phyloP scores from a whole-genome alignment of 1,140 invertebrate genomes.

The Drosophila oshimai region DNA sequence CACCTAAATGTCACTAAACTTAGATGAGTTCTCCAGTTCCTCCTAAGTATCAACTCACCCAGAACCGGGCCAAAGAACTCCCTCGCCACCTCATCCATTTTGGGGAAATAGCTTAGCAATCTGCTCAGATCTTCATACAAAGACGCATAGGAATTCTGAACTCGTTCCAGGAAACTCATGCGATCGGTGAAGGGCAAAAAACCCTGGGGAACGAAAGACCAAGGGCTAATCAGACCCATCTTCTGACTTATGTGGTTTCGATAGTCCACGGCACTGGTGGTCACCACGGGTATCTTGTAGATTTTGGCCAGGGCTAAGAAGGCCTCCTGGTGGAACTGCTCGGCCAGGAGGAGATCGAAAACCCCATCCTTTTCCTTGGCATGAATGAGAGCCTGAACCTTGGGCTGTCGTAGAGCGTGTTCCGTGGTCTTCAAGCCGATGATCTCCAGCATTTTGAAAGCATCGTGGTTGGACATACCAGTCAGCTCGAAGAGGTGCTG shows the following conservation, averaged over 20 bases:
- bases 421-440: conserved; percentile 72
- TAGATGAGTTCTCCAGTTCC: neutral
- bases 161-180: conserved; percentile 82
- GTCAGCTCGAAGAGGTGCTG: conserved; percentile 74
- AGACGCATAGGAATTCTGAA: conserved; percentile 60
- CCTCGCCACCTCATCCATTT: conserved; percentile 75
- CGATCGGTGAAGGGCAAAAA: conserved; percentile 67
- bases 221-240: conserved; percentile 74
- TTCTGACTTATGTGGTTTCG: conserved; percentile 77
- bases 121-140: conserved; percentile 61
- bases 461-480: conserved; percentile 58
- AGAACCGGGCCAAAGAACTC: conserved; percentile 73
- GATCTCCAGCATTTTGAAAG: conserved; percentile 71
- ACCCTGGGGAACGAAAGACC: conserved; percentile 80
- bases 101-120: conserved; percentile 60
- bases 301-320: conserved; percentile 76
- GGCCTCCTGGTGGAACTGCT: conserved; percentile 82
- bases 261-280: conserved; percentile 69
- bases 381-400: conserved; percentile 80
- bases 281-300: conserved; percentile 80
- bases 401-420: conserved; percentile 69
- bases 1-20: conserved; percentile 30
- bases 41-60: conserved; percentile 37
- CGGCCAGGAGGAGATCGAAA: conserved; percentile 82
- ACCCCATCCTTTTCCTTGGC: conserved; percentile 57